Evolutionary conservation across 2,113 vertebrate genomes (phyloP).

Genomic region (Atractosteus spatula): DNA sequence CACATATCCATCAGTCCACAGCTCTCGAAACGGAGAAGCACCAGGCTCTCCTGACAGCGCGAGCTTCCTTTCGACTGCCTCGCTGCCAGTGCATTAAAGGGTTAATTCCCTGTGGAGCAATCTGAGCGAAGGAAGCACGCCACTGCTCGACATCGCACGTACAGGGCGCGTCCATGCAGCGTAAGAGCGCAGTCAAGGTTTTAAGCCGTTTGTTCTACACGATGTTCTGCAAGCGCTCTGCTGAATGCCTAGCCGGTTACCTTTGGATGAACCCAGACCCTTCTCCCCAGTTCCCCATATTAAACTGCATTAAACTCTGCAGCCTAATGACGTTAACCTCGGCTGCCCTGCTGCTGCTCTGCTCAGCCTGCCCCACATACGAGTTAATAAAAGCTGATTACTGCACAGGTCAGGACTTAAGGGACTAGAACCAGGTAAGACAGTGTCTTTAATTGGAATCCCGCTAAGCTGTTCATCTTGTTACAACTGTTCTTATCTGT

Average conservation of each 20-base stretch:
- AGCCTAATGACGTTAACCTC: slow-evolving; percentile 14
- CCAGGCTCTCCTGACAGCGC: no score
- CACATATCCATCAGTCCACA: no score
- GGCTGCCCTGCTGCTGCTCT: slow-evolving; percentile 27
- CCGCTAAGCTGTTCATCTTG: slow-evolving; percentile 75
- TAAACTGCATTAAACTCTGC: slow-evolving; percentile 10
- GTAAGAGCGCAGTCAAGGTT: no score
- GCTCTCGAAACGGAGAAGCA: no score
- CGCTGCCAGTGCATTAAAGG: no score
- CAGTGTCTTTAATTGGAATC: slow-evolving; percentile 68
- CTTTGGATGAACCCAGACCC: not conserved
- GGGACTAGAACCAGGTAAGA: slow-evolving; percentile 69
- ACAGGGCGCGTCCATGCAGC: no score
- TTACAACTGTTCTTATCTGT: slow-evolving; percentile 65
- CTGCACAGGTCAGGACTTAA: slow-evolving; percentile 59
- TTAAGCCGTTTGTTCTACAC: no score
- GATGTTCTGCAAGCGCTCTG: not conserved
- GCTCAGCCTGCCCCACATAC: slow-evolving; percentile 32
- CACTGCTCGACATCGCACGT: no score
- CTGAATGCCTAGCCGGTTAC: not conserved
- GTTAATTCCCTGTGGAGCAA: no score
- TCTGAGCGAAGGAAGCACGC: no score
- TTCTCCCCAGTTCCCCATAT: not conserved
- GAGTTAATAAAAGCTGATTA: slow-evolving; percentile 44
- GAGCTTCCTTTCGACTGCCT: no score